Conservation (phyloP, 2,113 vertebrate species). For the Piprites chloris region DNA sequence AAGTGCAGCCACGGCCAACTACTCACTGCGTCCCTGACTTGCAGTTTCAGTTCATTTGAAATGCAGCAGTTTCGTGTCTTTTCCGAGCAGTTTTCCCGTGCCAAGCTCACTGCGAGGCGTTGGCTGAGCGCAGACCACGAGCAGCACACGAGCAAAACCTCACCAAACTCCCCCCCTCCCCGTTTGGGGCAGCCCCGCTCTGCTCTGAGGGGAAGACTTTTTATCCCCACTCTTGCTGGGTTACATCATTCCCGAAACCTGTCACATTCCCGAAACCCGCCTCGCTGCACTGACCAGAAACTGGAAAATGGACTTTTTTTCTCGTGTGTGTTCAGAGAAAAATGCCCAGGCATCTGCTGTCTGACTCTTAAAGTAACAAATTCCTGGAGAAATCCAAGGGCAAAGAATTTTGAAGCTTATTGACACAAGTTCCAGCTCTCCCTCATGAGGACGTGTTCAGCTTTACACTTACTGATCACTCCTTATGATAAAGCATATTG, state of each 20-base stretch:
- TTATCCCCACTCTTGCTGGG: neutral
- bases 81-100: neutral
- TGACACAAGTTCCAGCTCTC: neutral
- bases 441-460: neutral
- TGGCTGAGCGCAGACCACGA: neutral
- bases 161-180: neutral
- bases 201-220: fast-evolving
- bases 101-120: neutral
- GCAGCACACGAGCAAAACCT: neutral
- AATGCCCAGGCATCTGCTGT: neutral
- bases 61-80: conserved; percentile 35
- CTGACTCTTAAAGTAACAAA: neutral
- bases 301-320: neutral
- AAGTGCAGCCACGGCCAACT: conserved; percentile 6
- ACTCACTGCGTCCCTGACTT: conserved; percentile 18
- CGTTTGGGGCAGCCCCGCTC: neutral
- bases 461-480: neutral
- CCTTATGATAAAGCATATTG: neutral
- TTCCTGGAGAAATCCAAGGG: neutral
- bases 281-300: neutral
- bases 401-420: neutral
- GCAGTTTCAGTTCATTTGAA: conserved; percentile 64
- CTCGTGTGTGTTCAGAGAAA: neutral
- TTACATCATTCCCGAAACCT: neutral
- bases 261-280: neutral